Percentiles rank a stretch among this genome's conserved stretches.
Conservation (phyloP, 92 coral and sea anemone genomes). For the Heliopora coerulea region DNA sequence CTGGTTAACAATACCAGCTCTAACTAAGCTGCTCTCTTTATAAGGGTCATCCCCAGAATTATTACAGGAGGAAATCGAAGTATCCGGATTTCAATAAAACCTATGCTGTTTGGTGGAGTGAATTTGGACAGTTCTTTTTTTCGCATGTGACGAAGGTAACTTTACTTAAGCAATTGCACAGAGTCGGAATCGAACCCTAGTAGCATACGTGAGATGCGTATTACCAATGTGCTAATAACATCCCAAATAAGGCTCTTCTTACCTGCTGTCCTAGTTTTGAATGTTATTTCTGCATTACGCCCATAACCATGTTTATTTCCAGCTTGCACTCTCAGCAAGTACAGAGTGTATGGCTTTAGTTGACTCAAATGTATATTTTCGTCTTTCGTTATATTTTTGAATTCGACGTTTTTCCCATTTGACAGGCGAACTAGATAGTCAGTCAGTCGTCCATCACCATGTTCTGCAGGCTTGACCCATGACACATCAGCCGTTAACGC, state of each 20-base stretch:
- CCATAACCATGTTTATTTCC: constrained; percentile 39
- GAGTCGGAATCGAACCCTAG: too few relatives aligned
- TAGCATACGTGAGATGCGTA: too few relatives aligned
- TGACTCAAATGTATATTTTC: neutral
- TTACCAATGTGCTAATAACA: too few relatives aligned
- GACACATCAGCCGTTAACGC: neutral
- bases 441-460: constrained; percentile 19
- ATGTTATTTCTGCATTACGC: neutral
- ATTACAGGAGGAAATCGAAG: too few relatives aligned
- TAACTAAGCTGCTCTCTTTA: too few relatives aligned
- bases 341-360: constrained; percentile 21
- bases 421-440: neutral
- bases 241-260: neutral
- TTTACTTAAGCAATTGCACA: too few relatives aligned
- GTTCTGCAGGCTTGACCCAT: neutral
- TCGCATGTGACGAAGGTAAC: too few relatives aligned
- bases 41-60: too few relatives aligned
- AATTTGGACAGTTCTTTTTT: too few relatives aligned
- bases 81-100: too few relatives aligned
- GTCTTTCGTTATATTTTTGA: neutral
- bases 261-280: constrained; percentile 21
- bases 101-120: too few relatives aligned
- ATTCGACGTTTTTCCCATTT: neutral
- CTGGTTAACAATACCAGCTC: too few relatives aligned
- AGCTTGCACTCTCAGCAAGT: constrained; percentile 7